phyloP scores from a whole-genome alignment of 2,113 vertebrate species.

The Varanus salvator region DNA sequence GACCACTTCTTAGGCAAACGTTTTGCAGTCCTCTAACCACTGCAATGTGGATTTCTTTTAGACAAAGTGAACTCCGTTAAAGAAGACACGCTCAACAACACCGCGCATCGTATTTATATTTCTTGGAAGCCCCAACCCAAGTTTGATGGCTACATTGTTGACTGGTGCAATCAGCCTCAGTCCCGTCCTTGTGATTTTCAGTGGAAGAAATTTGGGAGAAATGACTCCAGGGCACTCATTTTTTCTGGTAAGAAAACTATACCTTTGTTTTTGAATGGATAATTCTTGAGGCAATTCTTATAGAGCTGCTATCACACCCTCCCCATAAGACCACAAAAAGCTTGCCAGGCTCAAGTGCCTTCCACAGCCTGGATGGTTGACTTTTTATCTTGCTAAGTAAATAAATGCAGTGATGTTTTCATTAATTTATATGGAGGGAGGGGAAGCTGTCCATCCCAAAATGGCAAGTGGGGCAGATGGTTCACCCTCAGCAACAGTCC shows the following conservation, averaged over 20 bases:
- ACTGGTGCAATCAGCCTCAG: slow-evolving; percentile 73
- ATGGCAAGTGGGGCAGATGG: not conserved
- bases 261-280: not conserved
- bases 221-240: slow-evolving; percentile 66
- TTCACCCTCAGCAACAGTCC: not conserved
- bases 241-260: slow-evolving; percentile 68
- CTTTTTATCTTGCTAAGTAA: not conserved
- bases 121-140: slow-evolving; percentile 65
- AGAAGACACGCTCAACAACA: slow-evolving; percentile 58
- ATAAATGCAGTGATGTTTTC: not conserved
- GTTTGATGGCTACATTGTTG: slow-evolving; percentile 69
- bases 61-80: not conserved
- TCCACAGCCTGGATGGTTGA: not conserved
- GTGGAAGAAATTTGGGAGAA: slow-evolving; percentile 72
- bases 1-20: not conserved
- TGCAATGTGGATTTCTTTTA: slow-evolving; percentile 37
- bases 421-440: not conserved
- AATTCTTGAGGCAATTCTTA: not conserved
- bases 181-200: slow-evolving; percentile 64
- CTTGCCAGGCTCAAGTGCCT: not conserved
- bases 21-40: not conserved
- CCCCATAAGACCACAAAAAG: not conserved
- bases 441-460: not conserved
- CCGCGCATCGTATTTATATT: slow-evolving; percentile 63
- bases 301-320: not conserved